phyloP scores from a whole-genome alignment of 2,888 invertebrate genomes.

The Napeogenes inachia region DNA sequence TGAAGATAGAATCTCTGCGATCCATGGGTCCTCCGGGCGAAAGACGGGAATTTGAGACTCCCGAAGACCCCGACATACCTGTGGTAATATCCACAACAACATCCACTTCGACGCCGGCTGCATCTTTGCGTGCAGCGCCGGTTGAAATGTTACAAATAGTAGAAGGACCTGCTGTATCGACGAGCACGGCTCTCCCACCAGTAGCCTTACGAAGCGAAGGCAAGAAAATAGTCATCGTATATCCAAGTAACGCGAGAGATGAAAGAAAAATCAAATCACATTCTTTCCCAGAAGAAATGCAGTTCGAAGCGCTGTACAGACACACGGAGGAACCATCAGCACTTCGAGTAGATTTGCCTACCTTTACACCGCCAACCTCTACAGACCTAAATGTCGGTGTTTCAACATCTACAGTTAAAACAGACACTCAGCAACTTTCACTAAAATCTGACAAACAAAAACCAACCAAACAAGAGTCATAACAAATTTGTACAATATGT shows the following conservation, averaged over 20 bases:
- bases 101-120: constrained; percentile 44
- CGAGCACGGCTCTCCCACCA: constrained; percentile 67
- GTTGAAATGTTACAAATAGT: constrained; percentile 63
- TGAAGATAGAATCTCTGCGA: constrained; percentile 69
- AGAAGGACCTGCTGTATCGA: constrained; percentile 52
- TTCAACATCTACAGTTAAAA: constrained; percentile 32
- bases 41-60: constrained; percentile 58
- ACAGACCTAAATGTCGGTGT: constrained; percentile 31
- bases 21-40: constrained; percentile 67
- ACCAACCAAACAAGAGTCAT: constrained; percentile 31
- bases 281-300: constrained; percentile 70
- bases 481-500: constrained; percentile 24
- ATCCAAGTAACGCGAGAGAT: constrained; percentile 71
- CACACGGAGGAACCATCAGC: constrained; percentile 58
- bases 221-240: constrained; percentile 71
- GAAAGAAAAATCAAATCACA: constrained; percentile 71
- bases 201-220: constrained; percentile 62
- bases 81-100: constrained; percentile 50
- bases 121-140: constrained; percentile 52
- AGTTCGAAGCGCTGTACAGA: constrained; percentile 69
- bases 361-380: constrained; percentile 71
- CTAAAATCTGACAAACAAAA: constrained; percentile 34
- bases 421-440: constrained; percentile 45
- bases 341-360: constrained; percentile 77
- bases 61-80: constrained; percentile 63